Conservation (phyloP, 1,140 invertebrate species). For the Heterodera carotae region DNA sequence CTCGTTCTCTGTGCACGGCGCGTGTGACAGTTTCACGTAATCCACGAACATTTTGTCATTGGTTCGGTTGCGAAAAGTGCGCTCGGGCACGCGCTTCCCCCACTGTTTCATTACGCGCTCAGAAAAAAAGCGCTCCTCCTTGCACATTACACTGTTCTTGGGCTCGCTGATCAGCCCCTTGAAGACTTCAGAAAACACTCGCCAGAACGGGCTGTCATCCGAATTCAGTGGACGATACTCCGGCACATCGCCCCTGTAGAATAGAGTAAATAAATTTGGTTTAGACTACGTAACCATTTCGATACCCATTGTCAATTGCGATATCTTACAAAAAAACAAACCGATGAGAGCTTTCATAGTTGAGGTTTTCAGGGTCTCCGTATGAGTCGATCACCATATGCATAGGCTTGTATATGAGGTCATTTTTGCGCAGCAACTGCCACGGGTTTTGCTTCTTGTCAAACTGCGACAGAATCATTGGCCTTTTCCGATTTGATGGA, state of each 20-base stretch:
- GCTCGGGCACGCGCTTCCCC: background rate
- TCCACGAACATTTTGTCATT: background rate
- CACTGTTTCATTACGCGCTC: background rate
- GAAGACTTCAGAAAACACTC: background rate
- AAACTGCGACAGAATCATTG: background rate
- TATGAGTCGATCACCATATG: constrained; percentile 11
- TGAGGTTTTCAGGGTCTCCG: background rate
- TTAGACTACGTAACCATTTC: too few relatives aligned
- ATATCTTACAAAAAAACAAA: background rate
- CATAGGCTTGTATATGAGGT: constrained; percentile 6
- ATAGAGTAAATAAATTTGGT: too few relatives aligned
- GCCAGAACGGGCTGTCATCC: constrained; percentile 10
- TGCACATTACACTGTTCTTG: background rate
- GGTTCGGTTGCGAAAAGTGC: background rate
- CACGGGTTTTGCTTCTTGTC: constrained; percentile 19
- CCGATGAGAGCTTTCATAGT: background rate
- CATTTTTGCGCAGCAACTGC: constrained; percentile 15
- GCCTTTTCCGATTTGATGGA: background rate
- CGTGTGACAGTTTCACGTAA: constrained; percentile 12
- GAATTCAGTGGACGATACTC: background rate
- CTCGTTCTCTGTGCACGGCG: constrained; percentile 1
- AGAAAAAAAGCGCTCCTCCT: background rate
- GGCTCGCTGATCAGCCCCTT: background rate
- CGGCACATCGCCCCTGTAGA: background rate
- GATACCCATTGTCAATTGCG: too few relatives aligned